A percentile compares a stretch with the other conserved stretches of the same genome.
Conservation (phyloP, 1,140 invertebrate species). For the Epicauta chinensis region DNA sequence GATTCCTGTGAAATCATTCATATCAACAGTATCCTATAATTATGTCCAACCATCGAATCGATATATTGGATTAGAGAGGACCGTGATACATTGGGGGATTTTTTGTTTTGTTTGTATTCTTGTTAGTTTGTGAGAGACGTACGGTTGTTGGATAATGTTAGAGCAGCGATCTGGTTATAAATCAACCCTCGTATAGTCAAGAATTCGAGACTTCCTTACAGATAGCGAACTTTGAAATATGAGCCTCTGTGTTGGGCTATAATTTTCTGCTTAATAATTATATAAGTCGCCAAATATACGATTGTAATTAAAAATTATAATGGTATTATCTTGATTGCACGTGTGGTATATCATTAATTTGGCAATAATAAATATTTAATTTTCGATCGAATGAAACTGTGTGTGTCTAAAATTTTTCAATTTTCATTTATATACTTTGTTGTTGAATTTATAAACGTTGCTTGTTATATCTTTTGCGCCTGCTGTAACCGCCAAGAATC, state of each 20-base stretch:
- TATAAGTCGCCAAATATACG: constrained; percentile 16
- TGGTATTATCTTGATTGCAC: constrained; percentile 16
- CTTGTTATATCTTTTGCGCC: too few relatives aligned
- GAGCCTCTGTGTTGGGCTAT: constrained; percentile 10
- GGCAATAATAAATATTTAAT: constrained; percentile 9
- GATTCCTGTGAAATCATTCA: too few relatives aligned
- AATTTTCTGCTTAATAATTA: constrained; percentile 16
- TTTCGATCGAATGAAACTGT: too few relatives aligned
- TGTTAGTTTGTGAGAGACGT: not conserved
- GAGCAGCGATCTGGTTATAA: constrained; percentile 9
- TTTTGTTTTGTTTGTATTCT: too few relatives aligned
- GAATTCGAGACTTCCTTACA: constrained; percentile 16
- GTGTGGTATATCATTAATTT: constrained; percentile 13
- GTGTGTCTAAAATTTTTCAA: too few relatives aligned
- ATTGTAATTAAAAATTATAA: constrained; percentile 17
- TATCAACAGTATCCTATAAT: constrained; percentile 6
- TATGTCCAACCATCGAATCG: constrained; percentile 6
- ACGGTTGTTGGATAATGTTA: constrained; percentile 3
- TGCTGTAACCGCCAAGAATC: too few relatives aligned
- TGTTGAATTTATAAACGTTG: too few relatives aligned
- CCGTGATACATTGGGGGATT: not conserved
- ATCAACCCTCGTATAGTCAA: constrained; percentile 10
- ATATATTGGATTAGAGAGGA: constrained; percentile 9
- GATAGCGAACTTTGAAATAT: constrained; percentile 17
- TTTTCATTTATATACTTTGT: too few relatives aligned